These are phyloP conservation scores for Pseudomyrmex gracilis DNA, from an alignment of 1,140 invertebrate species.

Conservation along the genomic window DNA sequence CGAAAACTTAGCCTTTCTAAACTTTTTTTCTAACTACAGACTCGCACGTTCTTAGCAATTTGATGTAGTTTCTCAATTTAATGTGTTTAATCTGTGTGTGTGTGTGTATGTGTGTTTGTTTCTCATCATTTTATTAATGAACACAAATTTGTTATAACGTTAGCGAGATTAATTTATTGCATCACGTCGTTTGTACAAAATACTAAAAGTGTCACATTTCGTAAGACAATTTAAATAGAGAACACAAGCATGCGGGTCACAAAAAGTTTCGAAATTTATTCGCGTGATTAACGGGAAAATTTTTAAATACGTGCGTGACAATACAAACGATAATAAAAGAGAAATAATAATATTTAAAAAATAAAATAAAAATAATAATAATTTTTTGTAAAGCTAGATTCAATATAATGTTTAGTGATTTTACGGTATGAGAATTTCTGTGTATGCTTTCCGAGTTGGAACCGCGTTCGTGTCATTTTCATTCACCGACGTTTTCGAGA, in stretches of 20 bases:
- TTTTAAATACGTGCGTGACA: background rate
- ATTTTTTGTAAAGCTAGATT: too few relatives aligned
- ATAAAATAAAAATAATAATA: too few relatives aligned
- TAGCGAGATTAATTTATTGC: background rate
- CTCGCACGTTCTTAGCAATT: background rate
- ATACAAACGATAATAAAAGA: too few relatives aligned
- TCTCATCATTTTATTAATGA: too few relatives aligned
- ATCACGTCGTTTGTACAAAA: background rate
- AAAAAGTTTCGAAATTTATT: conserved; percentile 26
- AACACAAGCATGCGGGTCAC: conserved; percentile 59
- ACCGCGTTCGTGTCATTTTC: too few relatives aligned
- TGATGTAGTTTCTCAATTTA: background rate
- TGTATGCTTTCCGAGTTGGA: too few relatives aligned
- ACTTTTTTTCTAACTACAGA: background rate
- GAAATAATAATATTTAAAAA: background rate
- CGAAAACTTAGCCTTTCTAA: conserved; percentile 13
- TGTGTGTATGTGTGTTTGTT: too few relatives aligned
- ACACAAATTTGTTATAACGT: background rate
- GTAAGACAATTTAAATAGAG: conserved; percentile 8
- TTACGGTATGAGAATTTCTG: too few relatives aligned
- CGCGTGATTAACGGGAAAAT: conserved; percentile 10
- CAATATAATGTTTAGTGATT: too few relatives aligned
- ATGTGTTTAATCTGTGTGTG: too few relatives aligned
- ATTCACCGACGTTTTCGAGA: too few relatives aligned
- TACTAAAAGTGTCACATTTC: background rate